These are phyloP conservation scores for Gila robusta DNA, from an alignment of 2,797 vertebrate species.

Conservation along the genomic window DNA sequence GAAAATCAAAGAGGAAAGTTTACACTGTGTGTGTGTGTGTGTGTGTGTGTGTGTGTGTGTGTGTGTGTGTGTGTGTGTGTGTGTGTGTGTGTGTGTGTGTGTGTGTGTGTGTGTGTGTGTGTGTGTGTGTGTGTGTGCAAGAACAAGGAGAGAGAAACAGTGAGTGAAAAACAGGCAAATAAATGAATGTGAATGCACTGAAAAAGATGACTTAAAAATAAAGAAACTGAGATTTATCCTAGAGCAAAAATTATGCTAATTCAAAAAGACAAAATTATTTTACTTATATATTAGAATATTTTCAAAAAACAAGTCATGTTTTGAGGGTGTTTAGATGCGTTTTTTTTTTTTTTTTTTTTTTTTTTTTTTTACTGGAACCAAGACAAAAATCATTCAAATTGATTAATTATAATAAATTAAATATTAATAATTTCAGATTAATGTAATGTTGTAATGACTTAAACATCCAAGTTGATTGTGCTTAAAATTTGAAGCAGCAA, in stretches of 20 bases:
- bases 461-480: too few relatives aligned
- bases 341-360: neutral
- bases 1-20: constrained; percentile 54
- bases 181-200: neutral
- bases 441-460: too few relatives aligned
- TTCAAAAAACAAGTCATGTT: neutral
- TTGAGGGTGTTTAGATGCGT: neutral
- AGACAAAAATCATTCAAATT: neutral
- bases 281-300: too few relatives aligned
- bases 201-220: neutral
- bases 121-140: neutral
- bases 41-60: too few relatives aligned
- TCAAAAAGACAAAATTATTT: neutral
- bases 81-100: neutral
- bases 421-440: neutral
- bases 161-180: neutral
- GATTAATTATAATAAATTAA: neutral
- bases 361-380: neutral
- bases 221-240: neutral
- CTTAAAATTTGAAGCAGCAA: too few relatives aligned
- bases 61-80: too few relatives aligned
- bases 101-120: neutral
- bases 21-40: neutral
- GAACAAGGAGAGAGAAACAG: constrained; percentile 63
- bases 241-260: neutral